Conservation (phyloP, 2,888 invertebrate species). For the Xestia ashworthii region DNA sequence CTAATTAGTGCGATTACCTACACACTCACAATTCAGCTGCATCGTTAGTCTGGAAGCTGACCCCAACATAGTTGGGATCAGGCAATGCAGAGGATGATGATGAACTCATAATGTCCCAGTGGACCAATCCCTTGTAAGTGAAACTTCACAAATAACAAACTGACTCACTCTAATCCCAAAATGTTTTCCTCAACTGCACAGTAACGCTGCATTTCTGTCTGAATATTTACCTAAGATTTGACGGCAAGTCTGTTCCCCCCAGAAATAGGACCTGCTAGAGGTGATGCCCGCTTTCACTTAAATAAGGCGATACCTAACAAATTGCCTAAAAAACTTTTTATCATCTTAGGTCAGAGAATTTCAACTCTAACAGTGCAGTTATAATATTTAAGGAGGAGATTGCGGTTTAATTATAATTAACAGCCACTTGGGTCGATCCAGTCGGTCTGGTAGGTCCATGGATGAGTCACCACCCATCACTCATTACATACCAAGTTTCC, state of each 20-base stretch:
- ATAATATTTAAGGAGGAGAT: no score
- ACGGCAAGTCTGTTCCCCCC: constrained; percentile 19
- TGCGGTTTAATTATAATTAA: no score
- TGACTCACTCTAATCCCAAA: constrained; percentile 26
- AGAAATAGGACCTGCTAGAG: constrained; percentile 20
- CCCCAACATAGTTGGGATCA: no score
- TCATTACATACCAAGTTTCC: no score
- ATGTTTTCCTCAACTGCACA: constrained; percentile 27
- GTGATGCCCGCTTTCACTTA: not conserved
- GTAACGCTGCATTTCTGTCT: constrained; percentile 16
- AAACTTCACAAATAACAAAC: constrained; percentile 28
- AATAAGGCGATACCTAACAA: not conserved
- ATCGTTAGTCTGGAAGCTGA: no score
- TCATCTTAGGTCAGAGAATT: not conserved
- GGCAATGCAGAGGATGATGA: no score
- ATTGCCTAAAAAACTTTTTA: not conserved
- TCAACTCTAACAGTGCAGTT: not conserved
- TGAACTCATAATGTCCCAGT: constrained; percentile 1
- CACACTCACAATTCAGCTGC: not conserved
- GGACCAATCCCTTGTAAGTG: constrained; percentile 26
- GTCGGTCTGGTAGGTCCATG: no score
- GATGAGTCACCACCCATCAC: no score
- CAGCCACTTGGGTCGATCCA: no score
- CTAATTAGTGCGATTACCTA: not conserved
- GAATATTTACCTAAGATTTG: constrained; percentile 58